These are phyloP conservation scores for Pandion haliaetus DNA, from an alignment of 2,113 vertebrate species.

Conservation along the genomic window DNA sequence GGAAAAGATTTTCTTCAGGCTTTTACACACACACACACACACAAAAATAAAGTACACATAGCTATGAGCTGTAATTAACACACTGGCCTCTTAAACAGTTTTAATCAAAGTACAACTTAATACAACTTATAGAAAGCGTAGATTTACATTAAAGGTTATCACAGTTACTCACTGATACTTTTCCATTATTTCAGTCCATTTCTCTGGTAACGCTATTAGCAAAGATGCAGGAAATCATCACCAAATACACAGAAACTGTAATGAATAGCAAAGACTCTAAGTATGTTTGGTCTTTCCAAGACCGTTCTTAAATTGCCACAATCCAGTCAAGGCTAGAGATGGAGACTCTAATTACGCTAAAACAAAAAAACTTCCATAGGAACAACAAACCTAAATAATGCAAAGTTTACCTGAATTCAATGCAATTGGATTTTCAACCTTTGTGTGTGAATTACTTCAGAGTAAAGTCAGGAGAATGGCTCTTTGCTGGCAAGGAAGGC, in stretches of 20 bases:
- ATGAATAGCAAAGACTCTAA: background rate
- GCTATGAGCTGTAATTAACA: background rate
- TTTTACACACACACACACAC: background rate
- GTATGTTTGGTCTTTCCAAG: background rate
- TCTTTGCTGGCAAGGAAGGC: background rate
- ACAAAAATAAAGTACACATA: background rate
- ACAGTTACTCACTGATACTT: background rate
- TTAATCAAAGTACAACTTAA: background rate
- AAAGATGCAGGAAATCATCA: background rate
- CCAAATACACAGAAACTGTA: background rate
- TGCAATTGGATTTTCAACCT: background rate
- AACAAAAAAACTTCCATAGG: background rate
- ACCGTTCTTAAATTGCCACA: background rate
- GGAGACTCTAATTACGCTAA: background rate
- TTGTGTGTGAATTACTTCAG: background rate
- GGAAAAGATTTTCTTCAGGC: background rate
- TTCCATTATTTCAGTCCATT: background rate
- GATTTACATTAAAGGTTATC: background rate
- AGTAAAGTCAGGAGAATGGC: background rate
- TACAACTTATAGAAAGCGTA: background rate
- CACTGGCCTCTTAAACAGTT: background rate
- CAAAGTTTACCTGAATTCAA: background rate
- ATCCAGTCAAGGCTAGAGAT: background rate
- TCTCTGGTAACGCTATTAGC: background rate
- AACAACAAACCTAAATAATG: background rate